Percentiles rank a stretch among this genome's conserved stretches.
phyloP scores from a whole-genome alignment of 64 coral and sea anemone species.

The Stylophora pistillata region DNA sequence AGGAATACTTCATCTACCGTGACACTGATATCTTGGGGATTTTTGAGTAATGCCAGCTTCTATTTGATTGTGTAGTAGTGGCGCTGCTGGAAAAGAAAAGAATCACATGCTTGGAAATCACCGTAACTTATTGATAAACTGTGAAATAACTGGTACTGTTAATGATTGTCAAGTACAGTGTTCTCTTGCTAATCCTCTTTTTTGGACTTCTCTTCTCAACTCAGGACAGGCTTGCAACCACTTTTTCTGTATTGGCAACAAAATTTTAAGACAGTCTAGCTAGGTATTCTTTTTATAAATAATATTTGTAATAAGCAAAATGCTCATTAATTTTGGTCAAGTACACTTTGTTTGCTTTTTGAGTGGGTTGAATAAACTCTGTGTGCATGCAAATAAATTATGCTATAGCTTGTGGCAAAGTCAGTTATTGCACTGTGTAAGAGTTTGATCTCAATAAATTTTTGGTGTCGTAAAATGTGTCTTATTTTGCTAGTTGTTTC shows the following conservation, averaged over 20 bases:
- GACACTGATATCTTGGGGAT: constrained; percentile 90
- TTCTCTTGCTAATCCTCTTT: neutral
- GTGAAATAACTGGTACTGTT: neutral
- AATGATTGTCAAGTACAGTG: neutral
- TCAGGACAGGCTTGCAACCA: neutral
- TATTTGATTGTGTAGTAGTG: neutral
- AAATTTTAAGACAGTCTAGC: neutral
- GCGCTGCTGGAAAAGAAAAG: neutral
- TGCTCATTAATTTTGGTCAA: too few relatives aligned
- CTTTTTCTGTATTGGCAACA: neutral
- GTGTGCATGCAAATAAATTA: too few relatives aligned
- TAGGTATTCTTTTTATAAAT: neutral
- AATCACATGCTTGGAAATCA: neutral
- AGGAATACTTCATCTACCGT: constrained; percentile 98
- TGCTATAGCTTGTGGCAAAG: too few relatives aligned
- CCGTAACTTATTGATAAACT: neutral
- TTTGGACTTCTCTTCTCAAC: neutral
- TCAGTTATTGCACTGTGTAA: neutral
- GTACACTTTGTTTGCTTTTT: too few relatives aligned
- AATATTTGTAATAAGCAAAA: neutral
- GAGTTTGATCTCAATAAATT: neutral
- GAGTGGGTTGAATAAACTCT: too few relatives aligned
- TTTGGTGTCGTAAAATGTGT: neutral
- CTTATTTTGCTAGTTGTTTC: neutral
- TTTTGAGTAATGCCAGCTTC: constrained; percentile 55